phyloP scores from a whole-genome alignment of 1,140 invertebrate genomes.

The Neoseiulus cucumeris region DNA sequence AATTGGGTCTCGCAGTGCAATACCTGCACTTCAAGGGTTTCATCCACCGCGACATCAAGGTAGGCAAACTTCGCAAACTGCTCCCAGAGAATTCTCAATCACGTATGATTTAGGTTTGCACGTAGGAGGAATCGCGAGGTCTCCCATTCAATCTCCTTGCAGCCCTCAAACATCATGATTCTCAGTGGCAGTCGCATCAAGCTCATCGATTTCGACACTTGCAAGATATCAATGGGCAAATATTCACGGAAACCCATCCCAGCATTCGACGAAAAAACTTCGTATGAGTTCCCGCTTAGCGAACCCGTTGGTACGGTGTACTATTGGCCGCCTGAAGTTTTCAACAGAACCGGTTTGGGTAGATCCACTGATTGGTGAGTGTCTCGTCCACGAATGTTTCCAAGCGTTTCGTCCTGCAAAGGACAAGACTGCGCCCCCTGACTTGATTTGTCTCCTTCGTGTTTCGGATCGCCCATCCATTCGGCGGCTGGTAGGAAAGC shows the following conservation, averaged over 20 bases:
- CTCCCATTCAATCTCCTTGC: too few relatives aligned
- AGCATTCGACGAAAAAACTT: neutral
- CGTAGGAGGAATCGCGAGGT: too few relatives aligned
- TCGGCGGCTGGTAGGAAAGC: too few relatives aligned
- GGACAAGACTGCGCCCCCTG: too few relatives aligned
- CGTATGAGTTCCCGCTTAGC: neutral
- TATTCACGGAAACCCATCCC: neutral
- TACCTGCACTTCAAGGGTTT: neutral
- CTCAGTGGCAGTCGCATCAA: neutral
- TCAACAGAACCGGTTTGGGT: neutral
- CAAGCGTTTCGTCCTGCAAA: too few relatives aligned
- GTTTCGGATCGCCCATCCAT: too few relatives aligned
- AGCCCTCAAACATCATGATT: constrained; percentile 5
- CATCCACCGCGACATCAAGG: neutral
- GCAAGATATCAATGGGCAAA: neutral
- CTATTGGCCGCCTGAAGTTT: neutral
- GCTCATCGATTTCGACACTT: neutral
- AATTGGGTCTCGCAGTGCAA: neutral
- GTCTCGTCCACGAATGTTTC: too few relatives aligned
- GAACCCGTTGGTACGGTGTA: neutral
- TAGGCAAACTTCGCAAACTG: too few relatives aligned
- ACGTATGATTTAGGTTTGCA: too few relatives aligned
- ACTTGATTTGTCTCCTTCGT: too few relatives aligned
- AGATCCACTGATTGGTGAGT: neutral
- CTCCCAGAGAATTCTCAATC: too few relatives aligned